Percentiles rank a stretch among this genome's conserved stretches.
These are phyloP conservation scores for Carassius carassius DNA, from an alignment of 2,113 vertebrate species.

Conservation along the genomic window DNA sequence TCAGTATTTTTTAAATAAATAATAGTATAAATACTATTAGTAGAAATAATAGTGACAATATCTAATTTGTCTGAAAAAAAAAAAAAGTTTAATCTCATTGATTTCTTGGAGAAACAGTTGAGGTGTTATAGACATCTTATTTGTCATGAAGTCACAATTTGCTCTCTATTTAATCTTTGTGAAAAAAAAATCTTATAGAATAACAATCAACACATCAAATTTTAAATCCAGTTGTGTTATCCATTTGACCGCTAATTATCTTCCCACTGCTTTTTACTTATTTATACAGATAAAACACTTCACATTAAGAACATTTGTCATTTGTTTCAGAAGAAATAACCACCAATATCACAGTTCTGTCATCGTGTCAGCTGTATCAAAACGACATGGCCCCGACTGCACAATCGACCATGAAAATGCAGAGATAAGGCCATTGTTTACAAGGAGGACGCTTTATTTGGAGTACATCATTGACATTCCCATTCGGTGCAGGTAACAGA, in stretches of 20 bases:
- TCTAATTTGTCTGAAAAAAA: not conserved
- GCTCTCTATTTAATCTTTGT: not conserved
- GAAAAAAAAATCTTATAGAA: not conserved
- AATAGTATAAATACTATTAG: not conserved
- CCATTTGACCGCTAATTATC: conserved; percentile 7
- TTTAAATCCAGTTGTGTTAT: not conserved
- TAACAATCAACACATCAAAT: not conserved
- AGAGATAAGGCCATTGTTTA: conserved; percentile 49
- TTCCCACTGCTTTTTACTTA: not conserved
- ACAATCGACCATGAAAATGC: conserved; percentile 33
- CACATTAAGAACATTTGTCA: conserved; percentile 5
- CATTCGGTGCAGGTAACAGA: conserved; percentile 22
- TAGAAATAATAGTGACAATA: not conserved
- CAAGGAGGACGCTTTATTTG: conserved; percentile 28
- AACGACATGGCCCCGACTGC: conserved; percentile 10
- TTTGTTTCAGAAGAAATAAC: conserved; percentile 2
- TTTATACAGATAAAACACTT: not conserved
- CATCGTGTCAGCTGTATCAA: conserved; percentile 21
- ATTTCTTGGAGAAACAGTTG: not conserved
- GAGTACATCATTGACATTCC: conserved; percentile 41
- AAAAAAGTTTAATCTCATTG: not conserved
- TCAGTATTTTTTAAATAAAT: too few relatives aligned
- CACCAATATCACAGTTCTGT: not conserved
- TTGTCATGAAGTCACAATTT: not conserved
- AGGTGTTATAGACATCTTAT: not conserved